These are phyloP conservation scores for Siniperca knerii DNA, from an alignment of 2,113 vertebrate species.

Conservation along the genomic window DNA sequence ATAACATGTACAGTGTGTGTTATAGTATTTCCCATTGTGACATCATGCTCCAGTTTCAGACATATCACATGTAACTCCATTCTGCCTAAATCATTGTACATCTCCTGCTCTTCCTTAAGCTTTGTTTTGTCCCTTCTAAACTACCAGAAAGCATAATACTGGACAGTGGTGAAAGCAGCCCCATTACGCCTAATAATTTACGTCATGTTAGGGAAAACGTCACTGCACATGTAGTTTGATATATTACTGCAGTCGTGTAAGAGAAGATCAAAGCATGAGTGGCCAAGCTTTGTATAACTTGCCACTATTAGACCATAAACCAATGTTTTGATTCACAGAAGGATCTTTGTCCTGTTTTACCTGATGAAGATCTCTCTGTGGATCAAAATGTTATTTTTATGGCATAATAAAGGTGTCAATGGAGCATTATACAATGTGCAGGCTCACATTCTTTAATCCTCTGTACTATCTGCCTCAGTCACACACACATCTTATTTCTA, in stretches of 20 bases:
- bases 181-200: background rate
- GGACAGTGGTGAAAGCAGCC: background rate
- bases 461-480: background rate
- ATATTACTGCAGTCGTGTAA: background rate
- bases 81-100: background rate
- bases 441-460: constrained; percentile 23
- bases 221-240: background rate
- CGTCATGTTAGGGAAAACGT: background rate
- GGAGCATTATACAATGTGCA: constrained; percentile 1
- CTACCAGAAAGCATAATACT: background rate
- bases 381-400: constrained; percentile 28
- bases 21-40: background rate
- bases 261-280: background rate
- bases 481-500: background rate
- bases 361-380: constrained; percentile 20
- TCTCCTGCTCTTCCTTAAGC: background rate
- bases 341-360: constrained; percentile 9
- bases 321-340: constrained; percentile 5
- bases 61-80: background rate
- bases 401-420: constrained; percentile 30
- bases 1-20: background rate
- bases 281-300: background rate
- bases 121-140: background rate
- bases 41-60: background rate
- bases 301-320: constrained; percentile 7